Base-by-base conservation (phyloP, 2,113 vertebrate species). In the Ptychochromis oligacanthus region DNA sequence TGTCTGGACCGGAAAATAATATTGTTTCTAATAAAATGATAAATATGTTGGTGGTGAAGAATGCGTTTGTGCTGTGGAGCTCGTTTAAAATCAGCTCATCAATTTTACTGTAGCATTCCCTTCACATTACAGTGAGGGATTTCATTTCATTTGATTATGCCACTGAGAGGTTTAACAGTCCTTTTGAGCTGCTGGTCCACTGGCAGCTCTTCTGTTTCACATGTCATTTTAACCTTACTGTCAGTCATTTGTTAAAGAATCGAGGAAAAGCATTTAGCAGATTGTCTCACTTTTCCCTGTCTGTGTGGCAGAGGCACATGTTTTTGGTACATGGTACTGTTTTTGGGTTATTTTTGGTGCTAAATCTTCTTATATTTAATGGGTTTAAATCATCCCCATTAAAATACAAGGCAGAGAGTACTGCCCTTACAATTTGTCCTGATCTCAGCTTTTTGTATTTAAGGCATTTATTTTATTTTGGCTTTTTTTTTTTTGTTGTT, bases 391-490 rank as follows among this genome's bases (percentile, higher is more conserved):
- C 46, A 81, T 67, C 54, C 9, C 6, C 20, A 58, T 20, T 11
- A 14, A 54, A 85, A 61, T 56, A 13, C 43, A 60, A 31, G 15
- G 49, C 18, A 74, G 28, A 36, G 13, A 40, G 38, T 14, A 31
- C 17, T 81, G 26, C 8, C 7, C 36, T 75, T 77, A 80, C 10
- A 76, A 56, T 75, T 77, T 79, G 15, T 75, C 28, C 55, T 72
- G n/a, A 64, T 82, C 65, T 75, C 43, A 62, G 36, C 38, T 79
- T 1, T 36, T 88, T 80, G 38, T 87, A 67, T 22, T 18, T 26
- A 22, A 24, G 3, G 4, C 26, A 65, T 67, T 65, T 64, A 3
- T 46, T 56, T 64, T 54, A 36, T 64, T 38, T 78, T 77, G n/a
- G 28, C 24, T 67, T 7, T 55, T 70, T 65, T 62, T 38, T 59